Base-by-base conservation (phyloP, 2,888 invertebrate species). In the Epirrita christyi region DNA sequence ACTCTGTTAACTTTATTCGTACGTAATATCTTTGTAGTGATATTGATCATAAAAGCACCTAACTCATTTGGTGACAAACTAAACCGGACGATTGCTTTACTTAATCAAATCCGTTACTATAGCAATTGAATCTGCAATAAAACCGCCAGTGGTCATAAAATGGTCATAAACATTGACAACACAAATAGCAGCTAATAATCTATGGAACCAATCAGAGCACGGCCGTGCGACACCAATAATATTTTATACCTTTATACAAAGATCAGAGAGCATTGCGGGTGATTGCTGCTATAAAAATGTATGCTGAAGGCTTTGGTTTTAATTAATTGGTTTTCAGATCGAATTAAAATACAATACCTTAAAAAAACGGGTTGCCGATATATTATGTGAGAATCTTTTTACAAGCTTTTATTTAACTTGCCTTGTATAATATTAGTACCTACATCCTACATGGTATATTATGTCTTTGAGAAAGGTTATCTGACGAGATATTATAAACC, bases 141-240 rank as follows among this genome's bases (percentile, higher is more conserved):
- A 89, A 86, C 76, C 81, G 76, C 79, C 78, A 82, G 77, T 73
- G 81, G 76, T 82, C 86, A 88, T 91, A 90, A 91, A 91, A 88
- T 63, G 70, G 78, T 72, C 81, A 85, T 91, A 91, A 91, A 90
- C 88, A 89, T 87, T 85, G 89, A 88, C 86, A 88, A 81, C 83
- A 87, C 88, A 88, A 90, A 89, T 88, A 88, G 82, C 78, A 75
- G 73, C 87, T 88, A 89, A 88, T 89, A 88, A 88, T 83, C 80
- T 70, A 81, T 68, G 76, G 73, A 76, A 74, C 88, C 88, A 87
- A 88, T 89, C 88, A 83, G 80, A 78, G 72, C 69, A 72, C 63
- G 64, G 54, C 62, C 55, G 58, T 65, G 60, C 55, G 68, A 69
- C 78, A 79, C 81, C 81, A 66, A 65, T 65, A 62, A 82, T 81